These are phyloP conservation scores for Hoplodrina blanda DNA, from an alignment of 2,888 invertebrate species.

Conservation along the genomic window DNA sequence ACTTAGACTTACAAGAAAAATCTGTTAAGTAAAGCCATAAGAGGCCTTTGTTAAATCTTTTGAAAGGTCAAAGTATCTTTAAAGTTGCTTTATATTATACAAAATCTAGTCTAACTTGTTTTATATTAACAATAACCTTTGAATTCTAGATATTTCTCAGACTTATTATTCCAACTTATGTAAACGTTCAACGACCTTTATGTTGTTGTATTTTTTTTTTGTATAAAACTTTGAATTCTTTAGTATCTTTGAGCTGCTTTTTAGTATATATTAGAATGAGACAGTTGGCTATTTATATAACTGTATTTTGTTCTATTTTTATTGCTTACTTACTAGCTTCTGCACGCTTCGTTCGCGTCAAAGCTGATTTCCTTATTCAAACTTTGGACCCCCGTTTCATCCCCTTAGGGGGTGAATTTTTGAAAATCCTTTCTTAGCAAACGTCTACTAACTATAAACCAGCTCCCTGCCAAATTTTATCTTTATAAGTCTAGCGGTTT, in stretches of 20 bases:
- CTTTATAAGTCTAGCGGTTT: too few species aligned
- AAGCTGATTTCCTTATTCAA: too few species aligned
- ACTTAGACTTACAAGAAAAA: too few species aligned
- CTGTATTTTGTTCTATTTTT: slow-evolving; percentile 15
- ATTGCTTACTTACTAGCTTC: background rate
- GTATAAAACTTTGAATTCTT: background rate
- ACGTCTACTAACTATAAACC: too few species aligned
- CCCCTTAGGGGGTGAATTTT: too few species aligned
- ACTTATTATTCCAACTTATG: background rate
- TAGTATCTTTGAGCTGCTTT: background rate
- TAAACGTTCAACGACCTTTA: slow-evolving; percentile 42
- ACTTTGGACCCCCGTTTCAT: too few species aligned
- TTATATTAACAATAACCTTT: slow-evolving; percentile 19
- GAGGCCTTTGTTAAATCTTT: background rate
- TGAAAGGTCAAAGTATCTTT: background rate
- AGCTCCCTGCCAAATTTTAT: too few species aligned
- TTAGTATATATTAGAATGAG: slow-evolving; percentile 1
- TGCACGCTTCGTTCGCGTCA: background rate
- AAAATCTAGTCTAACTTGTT: slow-evolving; percentile 1
- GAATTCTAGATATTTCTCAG: slow-evolving; percentile 27
- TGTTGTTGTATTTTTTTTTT: slow-evolving; percentile 32
- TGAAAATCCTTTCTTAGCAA: too few species aligned
- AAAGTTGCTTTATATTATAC: background rate
- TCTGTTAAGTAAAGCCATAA: background rate
- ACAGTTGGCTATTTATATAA: slow-evolving; percentile 6